A percentile compares a stretch with the other conserved stretches of the same genome.
These are phyloP conservation scores for Linhomoeus sp. DNA, from an alignment of 2,888 invertebrate genomes.

Conservation along the genomic window DNA sequence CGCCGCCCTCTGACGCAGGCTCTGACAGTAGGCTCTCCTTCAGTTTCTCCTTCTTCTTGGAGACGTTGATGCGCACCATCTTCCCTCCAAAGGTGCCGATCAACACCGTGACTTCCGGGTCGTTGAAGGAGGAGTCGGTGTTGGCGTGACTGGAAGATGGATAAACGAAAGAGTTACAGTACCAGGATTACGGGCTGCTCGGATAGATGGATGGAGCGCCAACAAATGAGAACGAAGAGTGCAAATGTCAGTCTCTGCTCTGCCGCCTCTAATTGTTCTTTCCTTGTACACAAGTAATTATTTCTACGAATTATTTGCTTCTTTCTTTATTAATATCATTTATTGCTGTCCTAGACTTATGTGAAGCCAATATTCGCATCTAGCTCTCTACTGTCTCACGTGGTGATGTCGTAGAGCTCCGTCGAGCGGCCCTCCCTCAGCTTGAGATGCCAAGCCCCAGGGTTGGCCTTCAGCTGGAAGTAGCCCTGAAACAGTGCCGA, in stretches of 20 bases:
- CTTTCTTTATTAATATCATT: too few relatives aligned
- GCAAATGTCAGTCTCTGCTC: too few relatives aligned
- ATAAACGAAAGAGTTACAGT: neutral
- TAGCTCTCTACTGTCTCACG: too few relatives aligned
- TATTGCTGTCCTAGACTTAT: too few relatives aligned
- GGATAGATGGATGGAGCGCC: too few relatives aligned
- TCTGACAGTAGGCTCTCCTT: slow-evolving; percentile 57
- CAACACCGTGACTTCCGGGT: slow-evolving; percentile 25
- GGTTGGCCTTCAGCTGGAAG: slow-evolving; percentile 78
- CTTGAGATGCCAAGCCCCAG: slow-evolving; percentile 77
- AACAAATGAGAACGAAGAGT: too few relatives aligned
- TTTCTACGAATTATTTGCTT: too few relatives aligned
- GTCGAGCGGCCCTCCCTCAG: slow-evolving; percentile 76
- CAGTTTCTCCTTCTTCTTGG: slow-evolving; percentile 70
- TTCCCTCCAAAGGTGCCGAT: slow-evolving; percentile 52
- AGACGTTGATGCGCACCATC: slow-evolving; percentile 44
- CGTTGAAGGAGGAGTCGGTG: slow-evolving; percentile 26
- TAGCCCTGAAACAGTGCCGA: slow-evolving; percentile 45
- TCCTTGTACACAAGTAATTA: too few relatives aligned
- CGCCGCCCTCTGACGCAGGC: slow-evolving; percentile 44
- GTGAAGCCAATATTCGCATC: too few relatives aligned
- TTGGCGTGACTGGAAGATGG: slow-evolving; percentile 26
- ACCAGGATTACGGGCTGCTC: too few relatives aligned
- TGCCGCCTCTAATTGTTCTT: too few relatives aligned
- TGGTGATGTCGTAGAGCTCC: slow-evolving; percentile 75